Percentiles rank a stretch among this genome's conserved stretches.
Evolutionary conservation across 2,113 vertebrate species (phyloP).

Genomic region (Platysternon megacephalum): DNA sequence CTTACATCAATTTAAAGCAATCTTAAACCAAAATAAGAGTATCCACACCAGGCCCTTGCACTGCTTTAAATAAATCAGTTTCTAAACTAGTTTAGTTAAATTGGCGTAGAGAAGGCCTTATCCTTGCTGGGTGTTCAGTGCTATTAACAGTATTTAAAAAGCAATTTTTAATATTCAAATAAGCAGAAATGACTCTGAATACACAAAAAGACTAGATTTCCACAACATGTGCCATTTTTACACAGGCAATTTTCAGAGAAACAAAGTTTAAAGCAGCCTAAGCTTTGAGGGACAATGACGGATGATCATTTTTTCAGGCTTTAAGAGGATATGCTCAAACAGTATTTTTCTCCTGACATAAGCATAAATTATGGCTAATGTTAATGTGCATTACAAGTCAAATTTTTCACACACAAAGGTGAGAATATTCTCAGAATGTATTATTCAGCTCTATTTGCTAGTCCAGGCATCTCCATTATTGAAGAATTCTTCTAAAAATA

Average conservation of each 20-base stretch:
- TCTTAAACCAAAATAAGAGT: not conserved
- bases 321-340: constrained; percentile 6
- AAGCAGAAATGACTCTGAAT: not conserved
- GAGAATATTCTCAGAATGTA: not conserved
- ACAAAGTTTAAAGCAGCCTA: constrained; percentile 3
- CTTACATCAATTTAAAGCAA: not conserved
- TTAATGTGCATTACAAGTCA: not conserved
- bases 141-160: not conserved
- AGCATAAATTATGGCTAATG: not conserved
- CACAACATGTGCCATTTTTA: not conserved
- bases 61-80: not conserved
- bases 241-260: not conserved
- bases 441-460: not conserved
- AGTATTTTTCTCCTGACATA: not conserved
- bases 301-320: not conserved
- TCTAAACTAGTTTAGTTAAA: not conserved
- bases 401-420: not conserved
- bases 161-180: not conserved
- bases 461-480: not conserved
- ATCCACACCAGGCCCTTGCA: not conserved
- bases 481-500: constrained; percentile 44
- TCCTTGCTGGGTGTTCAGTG: not conserved
- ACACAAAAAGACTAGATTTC: not conserved
- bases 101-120: not conserved
- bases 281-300: not conserved